Conservation (phyloP, 92 coral and sea anemone genomes). For the Porites cylindrica region DNA sequence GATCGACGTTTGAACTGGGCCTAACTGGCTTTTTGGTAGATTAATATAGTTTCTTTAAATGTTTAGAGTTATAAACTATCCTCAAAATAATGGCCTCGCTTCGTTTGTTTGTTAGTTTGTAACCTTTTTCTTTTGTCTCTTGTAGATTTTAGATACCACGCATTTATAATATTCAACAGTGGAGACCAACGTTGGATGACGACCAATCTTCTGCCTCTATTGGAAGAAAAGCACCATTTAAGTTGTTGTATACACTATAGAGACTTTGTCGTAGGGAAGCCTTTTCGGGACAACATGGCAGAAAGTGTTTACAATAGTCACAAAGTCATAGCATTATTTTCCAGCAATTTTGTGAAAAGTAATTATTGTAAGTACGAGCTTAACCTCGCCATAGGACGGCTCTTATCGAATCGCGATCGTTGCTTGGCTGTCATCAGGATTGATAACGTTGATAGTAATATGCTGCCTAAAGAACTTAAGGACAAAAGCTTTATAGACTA, state of each 20-base stretch:
- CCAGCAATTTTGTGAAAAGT: slow-evolving; percentile 25
- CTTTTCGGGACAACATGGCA: slow-evolving; percentile 30
- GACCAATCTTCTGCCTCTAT: not conserved
- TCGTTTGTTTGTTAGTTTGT: not conserved
- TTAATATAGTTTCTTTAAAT: too few species aligned
- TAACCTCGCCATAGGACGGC: slow-evolving; percentile 11
- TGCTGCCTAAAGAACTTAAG: slow-evolving; percentile 1
- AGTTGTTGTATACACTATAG: slow-evolving; percentile 47
- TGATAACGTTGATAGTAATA: not conserved
- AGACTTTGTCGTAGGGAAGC: slow-evolving; percentile 6
- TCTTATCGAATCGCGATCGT: not conserved
- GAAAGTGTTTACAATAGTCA: slow-evolving; percentile 20
- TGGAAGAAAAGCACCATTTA: slow-evolving; percentile 15
- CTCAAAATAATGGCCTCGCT: too few species aligned
- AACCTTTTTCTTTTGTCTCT: not conserved
- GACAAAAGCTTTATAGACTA: slow-evolving; percentile 29
- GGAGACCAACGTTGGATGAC: not conserved
- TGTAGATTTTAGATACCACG: slow-evolving; percentile 33
- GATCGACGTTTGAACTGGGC: too few species aligned
- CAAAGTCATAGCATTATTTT: slow-evolving; percentile 40
- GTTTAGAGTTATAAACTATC: too few species aligned
- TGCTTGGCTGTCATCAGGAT: slow-evolving; percentile 20
- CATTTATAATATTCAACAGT: slow-evolving; percentile 32
- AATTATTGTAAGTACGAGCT: slow-evolving; percentile 22
- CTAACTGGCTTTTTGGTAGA: too few species aligned